phyloP scores from a whole-genome alignment of 2,113 vertebrate species.

The Brachyhypopomus occidentalis region DNA sequence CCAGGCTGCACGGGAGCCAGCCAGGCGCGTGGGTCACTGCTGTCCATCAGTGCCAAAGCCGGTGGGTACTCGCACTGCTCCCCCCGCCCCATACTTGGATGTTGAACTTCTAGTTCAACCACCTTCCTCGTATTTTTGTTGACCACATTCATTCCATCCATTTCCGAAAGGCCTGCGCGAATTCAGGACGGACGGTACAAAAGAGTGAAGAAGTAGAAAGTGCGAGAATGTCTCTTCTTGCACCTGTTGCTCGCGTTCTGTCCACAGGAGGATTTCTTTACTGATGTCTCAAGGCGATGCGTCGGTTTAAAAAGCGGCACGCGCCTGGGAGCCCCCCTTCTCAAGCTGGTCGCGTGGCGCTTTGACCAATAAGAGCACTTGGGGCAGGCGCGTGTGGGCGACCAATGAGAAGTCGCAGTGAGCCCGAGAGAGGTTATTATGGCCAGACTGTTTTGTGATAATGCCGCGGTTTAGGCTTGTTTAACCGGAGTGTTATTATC shows the following conservation, averaged over 20 bases:
- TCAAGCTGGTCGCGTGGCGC: conserved; percentile 88
- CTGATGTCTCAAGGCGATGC: conserved; percentile 83
- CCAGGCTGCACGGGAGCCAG: conserved; percentile 72
- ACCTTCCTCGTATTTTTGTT: conserved; percentile 49
- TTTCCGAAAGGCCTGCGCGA: no score
- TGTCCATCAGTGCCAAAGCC: conserved; percentile 77
- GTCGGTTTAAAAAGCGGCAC: conserved; percentile 95
- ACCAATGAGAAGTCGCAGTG: conserved; percentile 79
- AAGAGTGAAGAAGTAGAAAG: conserved; percentile 19
- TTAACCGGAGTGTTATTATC: conserved; percentile 65
- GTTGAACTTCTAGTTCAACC: conserved; percentile 44
- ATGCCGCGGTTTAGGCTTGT: conserved; percentile 65
- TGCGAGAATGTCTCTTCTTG: conserved; percentile 52
- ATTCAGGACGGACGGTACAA: not conserved
- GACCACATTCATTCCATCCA: no score
- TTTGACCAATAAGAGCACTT: conserved; percentile 78
- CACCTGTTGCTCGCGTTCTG: conserved; percentile 60
- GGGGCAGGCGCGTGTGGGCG: conserved; percentile 83
- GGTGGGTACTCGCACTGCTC: conserved; percentile 60
- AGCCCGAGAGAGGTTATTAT: conserved; percentile 70
- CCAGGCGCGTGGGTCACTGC: conserved; percentile 84
- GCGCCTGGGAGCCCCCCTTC: conserved; percentile 88
- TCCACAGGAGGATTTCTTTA: conserved; percentile 84
- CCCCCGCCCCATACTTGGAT: conserved; percentile 59
- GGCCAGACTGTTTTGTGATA: conserved; percentile 65